phyloP scores from a whole-genome alignment of 1,140 invertebrate species.

The Penaeus chinensis region DNA sequence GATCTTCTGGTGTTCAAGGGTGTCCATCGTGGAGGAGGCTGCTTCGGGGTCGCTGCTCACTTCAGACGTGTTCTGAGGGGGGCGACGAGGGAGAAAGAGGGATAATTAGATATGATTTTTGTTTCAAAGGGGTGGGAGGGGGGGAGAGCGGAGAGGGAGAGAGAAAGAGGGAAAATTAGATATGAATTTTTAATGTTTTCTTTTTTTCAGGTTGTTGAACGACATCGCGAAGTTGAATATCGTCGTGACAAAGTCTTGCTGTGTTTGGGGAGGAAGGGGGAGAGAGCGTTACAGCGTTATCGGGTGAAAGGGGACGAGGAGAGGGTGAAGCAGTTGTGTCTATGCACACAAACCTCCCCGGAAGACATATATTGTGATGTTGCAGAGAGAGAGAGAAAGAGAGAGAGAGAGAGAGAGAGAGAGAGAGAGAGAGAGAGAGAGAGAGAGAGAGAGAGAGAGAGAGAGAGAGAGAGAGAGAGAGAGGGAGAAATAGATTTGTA shows the following conservation, averaged over 20 bases:
- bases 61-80: conserved; percentile 66
- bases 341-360: no score
- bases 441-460: background rate
- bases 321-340: no score
- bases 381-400: no score
- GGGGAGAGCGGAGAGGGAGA: no score
- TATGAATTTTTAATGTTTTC: no score
- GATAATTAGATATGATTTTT: no score
- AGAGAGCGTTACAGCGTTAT: background rate
- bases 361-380: background rate
- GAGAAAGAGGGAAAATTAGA: no score
- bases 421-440: background rate
- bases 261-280: conserved; percentile 38
- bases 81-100: background rate
- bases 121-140: no score
- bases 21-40: conserved; percentile 65
- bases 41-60: conserved; percentile 57
- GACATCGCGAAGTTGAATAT: conserved; percentile 83
- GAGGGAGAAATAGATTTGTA: no score
- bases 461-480: no score
- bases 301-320: background rate
- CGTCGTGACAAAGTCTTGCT: conserved; percentile 80
- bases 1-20: conserved; percentile 69
- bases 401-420: no score
- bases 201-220: conserved; percentile 78